These are phyloP conservation scores for Falco concolor DNA, from an alignment of 2,797 vertebrate genomes.

Conservation along the genomic window DNA sequence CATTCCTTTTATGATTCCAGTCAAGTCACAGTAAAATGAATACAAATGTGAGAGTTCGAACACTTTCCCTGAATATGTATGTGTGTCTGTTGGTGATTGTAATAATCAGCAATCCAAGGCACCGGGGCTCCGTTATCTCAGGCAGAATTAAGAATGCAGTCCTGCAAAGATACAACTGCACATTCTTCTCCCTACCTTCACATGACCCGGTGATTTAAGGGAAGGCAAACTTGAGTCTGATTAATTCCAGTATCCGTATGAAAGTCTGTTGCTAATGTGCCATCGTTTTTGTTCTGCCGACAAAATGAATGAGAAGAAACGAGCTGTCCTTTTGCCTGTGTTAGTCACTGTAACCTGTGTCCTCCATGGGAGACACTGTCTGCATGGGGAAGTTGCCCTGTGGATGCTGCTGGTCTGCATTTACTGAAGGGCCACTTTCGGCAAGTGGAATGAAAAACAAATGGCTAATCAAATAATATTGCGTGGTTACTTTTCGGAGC, in stretches of 20 bases:
- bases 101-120: constrained; percentile 32
- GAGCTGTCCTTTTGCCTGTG: background rate
- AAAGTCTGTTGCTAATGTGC: background rate
- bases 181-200: constrained; percentile 1
- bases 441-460: background rate
- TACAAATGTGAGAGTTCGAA: constrained; percentile 56
- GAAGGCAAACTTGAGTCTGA: constrained; percentile 26
- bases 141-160: background rate
- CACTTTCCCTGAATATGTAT: constrained; percentile 58
- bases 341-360: background rate
- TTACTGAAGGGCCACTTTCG: background rate
- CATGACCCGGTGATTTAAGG: constrained; percentile 7
- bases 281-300: background rate
- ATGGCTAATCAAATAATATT: background rate
- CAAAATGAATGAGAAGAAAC: background rate
- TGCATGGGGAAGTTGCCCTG: background rate
- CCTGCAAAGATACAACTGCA: background rate
- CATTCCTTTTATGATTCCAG: constrained; percentile 70
- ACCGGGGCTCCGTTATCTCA: background rate
- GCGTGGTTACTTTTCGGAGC: background rate
- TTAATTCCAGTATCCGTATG: constrained; percentile 16
- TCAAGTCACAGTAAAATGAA: constrained; percentile 68
- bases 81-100: constrained; percentile 38
- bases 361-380: background rate
- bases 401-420: background rate